Base-by-base conservation (phyloP, 2,888 invertebrate species). In the Embidobia sp. region DNA sequence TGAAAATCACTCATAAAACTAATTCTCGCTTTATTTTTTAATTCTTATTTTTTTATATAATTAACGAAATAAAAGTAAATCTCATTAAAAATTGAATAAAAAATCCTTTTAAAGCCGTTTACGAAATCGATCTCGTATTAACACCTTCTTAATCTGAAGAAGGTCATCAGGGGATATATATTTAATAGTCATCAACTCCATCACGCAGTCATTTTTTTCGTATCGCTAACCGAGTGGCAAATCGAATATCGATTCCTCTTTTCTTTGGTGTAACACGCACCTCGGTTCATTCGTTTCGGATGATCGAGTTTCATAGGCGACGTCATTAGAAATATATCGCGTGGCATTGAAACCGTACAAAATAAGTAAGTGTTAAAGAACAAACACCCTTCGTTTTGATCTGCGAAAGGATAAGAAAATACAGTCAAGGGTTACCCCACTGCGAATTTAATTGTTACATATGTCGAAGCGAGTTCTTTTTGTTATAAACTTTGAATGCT, bases 191-290 rank as follows among this genome's bases (percentile, higher is more conserved):
- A 42, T 33, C 44, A 11, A 19, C 26, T 37, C 15, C 57, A 57
- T 57, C 57, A 27, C 16, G 22, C 11, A 19, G 22, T 33, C 11
- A 40, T 63, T 66, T 78, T 76, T 48, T 49, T 27, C 10, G 49
- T 33, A 48, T 69, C 61, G 66, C 40, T 73, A 79, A 77, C 69
- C 73, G 69, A 79, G 59, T 77, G 69, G 76, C 59, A 79, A 79
- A 79, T 79, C 69, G 79, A 77, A 78, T 74, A 73, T 79, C 69
- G 77, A 57, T 66, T 73, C 40, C 48, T 27, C 42, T 46, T 67
- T 78, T 74, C 74, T 55, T 37, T 35, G 13, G 11, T 27, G 31
- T 67, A 55, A 55, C 63, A 63, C 61, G 51, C 73, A 69, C 44
- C 44, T 18, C 35, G 57, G 49, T 13, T 31, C 49, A 70, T 78